Conservation (phyloP, 2,797 vertebrate species). For the Craterocephalus amniculus region DNA sequence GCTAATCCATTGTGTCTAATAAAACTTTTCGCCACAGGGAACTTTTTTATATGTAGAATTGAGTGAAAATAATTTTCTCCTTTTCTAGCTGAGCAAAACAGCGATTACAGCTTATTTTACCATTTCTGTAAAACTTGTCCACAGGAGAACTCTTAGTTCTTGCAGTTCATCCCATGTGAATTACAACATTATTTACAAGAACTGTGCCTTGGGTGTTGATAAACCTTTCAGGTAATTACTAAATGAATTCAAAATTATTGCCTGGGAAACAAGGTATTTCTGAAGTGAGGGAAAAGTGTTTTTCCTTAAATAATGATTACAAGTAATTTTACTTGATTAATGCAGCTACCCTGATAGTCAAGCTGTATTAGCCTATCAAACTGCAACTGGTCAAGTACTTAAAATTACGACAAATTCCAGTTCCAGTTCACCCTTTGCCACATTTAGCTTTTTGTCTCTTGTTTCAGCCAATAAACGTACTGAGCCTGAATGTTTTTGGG, state of each 20-base stretch:
- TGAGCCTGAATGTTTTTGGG: conserved; percentile 37
- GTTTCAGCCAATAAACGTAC: conserved; percentile 43
- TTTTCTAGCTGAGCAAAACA: conserved; percentile 46
- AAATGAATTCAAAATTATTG: conserved; percentile 59
- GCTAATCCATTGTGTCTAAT: conserved; percentile 61
- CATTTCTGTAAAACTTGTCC: conserved; percentile 52
- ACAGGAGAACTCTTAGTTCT: conserved; percentile 48
- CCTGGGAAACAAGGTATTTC: conserved; percentile 7
- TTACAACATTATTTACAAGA: conserved; percentile 64
- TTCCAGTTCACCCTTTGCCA: conserved; percentile 21
- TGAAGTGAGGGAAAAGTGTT: conserved; percentile 41
- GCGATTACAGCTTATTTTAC: conserved; percentile 48
- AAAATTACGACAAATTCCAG: conserved; percentile 39
- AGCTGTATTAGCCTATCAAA: conserved; percentile 53
- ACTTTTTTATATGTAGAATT: conserved; percentile 62
- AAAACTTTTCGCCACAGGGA: conserved; percentile 62
- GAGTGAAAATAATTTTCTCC: conserved; percentile 50
- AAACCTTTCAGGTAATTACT: conserved; percentile 58
- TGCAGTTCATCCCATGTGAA: conserved; percentile 34
- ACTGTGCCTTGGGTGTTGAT: conserved; percentile 52
- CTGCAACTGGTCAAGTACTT: conserved; percentile 39
- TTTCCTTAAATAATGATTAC: conserved; percentile 52
- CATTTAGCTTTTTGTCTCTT: conserved; percentile 39
- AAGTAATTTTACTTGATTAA: conserved; percentile 44
- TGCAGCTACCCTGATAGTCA: conserved; percentile 41